Evolutionary conservation across 2,797 vertebrate genomes (phyloP).

Genomic region (Anguilla anguilla): DNA sequence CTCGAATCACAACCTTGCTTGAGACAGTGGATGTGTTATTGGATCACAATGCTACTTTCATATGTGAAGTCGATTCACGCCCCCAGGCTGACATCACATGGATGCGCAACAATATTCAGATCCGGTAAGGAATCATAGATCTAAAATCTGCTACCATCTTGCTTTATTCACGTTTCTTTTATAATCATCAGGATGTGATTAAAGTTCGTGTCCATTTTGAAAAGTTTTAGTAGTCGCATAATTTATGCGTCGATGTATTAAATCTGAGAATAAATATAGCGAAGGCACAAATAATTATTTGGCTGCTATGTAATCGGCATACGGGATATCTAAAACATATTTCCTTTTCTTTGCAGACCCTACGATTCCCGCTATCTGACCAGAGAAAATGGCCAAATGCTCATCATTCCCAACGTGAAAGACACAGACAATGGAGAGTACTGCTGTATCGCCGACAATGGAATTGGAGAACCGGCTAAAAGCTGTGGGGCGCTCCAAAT

Average conservation of each 20-base stretch:
- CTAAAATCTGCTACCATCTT: background rate
- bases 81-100: conserved; percentile 88
- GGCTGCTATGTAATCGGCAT: background rate
- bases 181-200: background rate
- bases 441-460: conserved; percentile 88
- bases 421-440: conserved; percentile 92
- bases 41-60: conserved; percentile 92
- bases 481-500: conserved; percentile 96
- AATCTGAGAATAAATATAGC: too few species aligned
- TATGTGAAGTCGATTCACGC: conserved; percentile 91
- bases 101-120: conserved; percentile 93
- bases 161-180: background rate
- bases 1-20: conserved; percentile 85
- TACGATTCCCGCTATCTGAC: conserved; percentile 89
- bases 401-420: conserved; percentile 86
- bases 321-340: background rate
- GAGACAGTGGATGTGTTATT: conserved; percentile 89
- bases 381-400: conserved; percentile 87
- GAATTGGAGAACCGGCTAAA: conserved; percentile 83
- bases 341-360: conserved; percentile 69
- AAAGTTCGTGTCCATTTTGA: background rate
- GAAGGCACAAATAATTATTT: background rate
- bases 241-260: background rate
- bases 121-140: conserved; percentile 73
- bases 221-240: background rate